Evolutionary conservation across 64 coral and sea anemone species (phyloP), one percentile per base, ranked within the genome.

Genomic region (Montipora sp.): DNA sequence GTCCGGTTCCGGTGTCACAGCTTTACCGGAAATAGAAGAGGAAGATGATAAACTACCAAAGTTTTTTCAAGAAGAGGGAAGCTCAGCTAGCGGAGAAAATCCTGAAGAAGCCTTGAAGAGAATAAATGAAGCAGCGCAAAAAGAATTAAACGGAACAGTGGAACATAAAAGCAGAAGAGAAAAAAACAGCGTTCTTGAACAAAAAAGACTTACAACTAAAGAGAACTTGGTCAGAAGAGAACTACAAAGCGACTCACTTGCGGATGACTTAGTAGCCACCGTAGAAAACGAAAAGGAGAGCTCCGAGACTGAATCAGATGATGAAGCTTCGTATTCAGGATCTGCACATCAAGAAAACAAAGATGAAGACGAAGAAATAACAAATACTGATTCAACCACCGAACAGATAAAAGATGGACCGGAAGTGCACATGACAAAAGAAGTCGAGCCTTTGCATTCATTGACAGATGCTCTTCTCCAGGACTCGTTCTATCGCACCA

Each of bases 1-100:
- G 10, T 97, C 95, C 1, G 87, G 84, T 18, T 98, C 96, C 8
- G 93, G 93, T 20, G 18, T 70, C 5, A 95, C 86, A 90, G 72
- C 73, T 5, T 55, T 59, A 59, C 68, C 57, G 27, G 75, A 87
- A 76, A 23, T 22, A 16, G 19, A 63, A 72, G 80, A 51, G 1
- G 73, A 89, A 4, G 83, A 95, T 69, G 78, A 96, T 47, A 92
- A 93, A 51, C 18, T 92, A 50, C 90, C 90, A 45, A 86, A 87
- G 65, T 83, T 79, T 89, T 96, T 90, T 59, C 14, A 21, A 7
- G 82, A 70, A 8, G 82, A 85, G 18, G 36, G 3, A 51, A 51
- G 8, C 65, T 85, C 65, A 15, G 82, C 63, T 0, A 85, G 63
- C 11, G 82, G 82, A 71, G 82, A 85, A 70, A 71, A 85, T 47